Evolutionary conservation across 2,113 vertebrate genomes (phyloP).

Genomic region (Dryoscopus gambensis): DNA sequence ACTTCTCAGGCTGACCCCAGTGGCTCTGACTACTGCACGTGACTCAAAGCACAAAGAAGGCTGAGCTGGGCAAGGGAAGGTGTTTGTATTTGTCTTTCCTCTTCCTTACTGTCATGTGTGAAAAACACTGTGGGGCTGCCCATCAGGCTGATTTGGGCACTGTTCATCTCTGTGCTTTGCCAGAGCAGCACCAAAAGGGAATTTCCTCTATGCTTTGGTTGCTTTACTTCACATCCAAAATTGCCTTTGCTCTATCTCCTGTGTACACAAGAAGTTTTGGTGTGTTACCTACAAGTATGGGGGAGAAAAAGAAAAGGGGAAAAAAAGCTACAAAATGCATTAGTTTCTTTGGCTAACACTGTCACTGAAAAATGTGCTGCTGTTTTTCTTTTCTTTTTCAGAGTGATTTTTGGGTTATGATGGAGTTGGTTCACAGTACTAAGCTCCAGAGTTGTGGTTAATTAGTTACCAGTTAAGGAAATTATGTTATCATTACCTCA

Average conservation of each 20-base stretch:
- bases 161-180: neutral
- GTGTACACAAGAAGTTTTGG: neutral
- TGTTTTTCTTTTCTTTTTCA: neutral
- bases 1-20: neutral
- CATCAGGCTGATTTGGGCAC: neutral
- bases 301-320: neutral
- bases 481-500: slow-evolving; percentile 58
- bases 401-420: neutral
- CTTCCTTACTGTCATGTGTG: neutral
- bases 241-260: neutral
- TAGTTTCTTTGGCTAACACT: neutral
- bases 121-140: neutral
- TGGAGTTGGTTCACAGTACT: neutral
- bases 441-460: slow-evolving; percentile 27
- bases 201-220: neutral
- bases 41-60: neutral
- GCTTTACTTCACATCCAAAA: neutral
- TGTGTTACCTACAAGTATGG: rapidly evolving
- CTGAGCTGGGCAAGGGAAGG: neutral
- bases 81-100: neutral
- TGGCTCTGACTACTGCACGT: neutral
- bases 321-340: neutral
- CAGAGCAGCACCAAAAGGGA: neutral
- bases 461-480: slow-evolving; percentile 60
- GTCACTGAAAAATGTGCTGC: neutral